Evolutionary conservation across 2,797 vertebrate genomes (phyloP), one percentile per base, ranked within the genome.

Genomic region (Enteromius anoplus): DNA sequence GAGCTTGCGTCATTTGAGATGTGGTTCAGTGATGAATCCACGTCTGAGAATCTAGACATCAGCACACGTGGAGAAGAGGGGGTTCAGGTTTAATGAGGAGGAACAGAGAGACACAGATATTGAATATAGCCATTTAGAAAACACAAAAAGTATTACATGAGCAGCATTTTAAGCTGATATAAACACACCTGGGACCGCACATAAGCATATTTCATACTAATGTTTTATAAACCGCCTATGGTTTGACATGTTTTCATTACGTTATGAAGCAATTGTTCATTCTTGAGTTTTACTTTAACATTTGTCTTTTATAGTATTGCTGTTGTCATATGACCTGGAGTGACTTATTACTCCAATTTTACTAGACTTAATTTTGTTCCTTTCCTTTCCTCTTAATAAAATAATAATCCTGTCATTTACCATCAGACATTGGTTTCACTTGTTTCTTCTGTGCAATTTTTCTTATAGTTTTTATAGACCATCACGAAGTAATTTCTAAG

Each of bases 41-140:
- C 34, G 51, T 81, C 51, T 83, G 62, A 83, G 47, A 80, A 77
- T 78, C 55, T 78, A 80, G n/a, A 65, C 84, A 47, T 71, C 47
- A 37, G 15, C 5, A 21, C 21, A 34, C n/a, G 29, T 40, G 62
- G 45, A 42, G 64, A 51, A 82, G n/a, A 15, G 15, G n/a, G 40
- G 64, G 23, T 21, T 58, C 29, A 42, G 51, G 17, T 23, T 81
- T 42, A 68, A 51, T 37, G 32, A 62, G 64, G 53, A 42, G 21
- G 32, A 47, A 21, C n/a, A 71, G 14, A 82, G 51, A 40, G 21
- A 47, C 2, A 37, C n/a, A 70, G 32, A 77, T 62, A 42, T 12
- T 60, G n/a, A 47, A 80, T 12, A 75, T 53, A 51, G 49, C 2
- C 11, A 17, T 62, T 69, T n/a, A 19, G 40, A 23, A 15, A 42